A percentile compares a stretch with the other conserved stretches of the same genome.
phyloP scores from a whole-genome alignment of 2,797 vertebrate species.

The Trichosurus vulpecula region DNA sequence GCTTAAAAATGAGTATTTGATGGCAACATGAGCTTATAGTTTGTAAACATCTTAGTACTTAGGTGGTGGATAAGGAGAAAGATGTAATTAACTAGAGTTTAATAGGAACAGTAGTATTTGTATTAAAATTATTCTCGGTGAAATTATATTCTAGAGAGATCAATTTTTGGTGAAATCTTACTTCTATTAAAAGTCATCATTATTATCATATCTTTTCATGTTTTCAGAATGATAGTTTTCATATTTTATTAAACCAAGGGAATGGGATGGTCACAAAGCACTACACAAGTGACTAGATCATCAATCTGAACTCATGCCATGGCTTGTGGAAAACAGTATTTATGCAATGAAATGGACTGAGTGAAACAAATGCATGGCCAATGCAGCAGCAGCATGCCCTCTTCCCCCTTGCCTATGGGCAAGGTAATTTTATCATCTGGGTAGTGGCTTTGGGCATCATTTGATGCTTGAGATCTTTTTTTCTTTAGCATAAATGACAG shows the following conservation, averaged over 20 bases:
- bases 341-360: not conserved
- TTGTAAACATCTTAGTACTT: not conserved
- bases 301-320: not conserved
- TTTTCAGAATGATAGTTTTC: not conserved
- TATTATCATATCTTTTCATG: not conserved
- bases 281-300: not conserved
- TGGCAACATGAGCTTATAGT: slow-evolving; percentile 13
- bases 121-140: slow-evolving; percentile 21
- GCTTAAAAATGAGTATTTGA: not conserved
- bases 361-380: slow-evolving; percentile 18
- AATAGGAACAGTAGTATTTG: slow-evolving; percentile 15
- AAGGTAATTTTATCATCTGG: slow-evolving; percentile 5
- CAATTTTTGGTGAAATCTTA: slow-evolving; percentile 22
- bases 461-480: slow-evolving; percentile 6
- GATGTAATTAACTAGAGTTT: not conserved
- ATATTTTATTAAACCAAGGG: not conserved
- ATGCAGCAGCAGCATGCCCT: not conserved
- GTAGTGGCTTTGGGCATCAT: not conserved
- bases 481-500: not conserved
- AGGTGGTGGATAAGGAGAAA: slow-evolving; percentile 16
- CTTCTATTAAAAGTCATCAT: slow-evolving; percentile 31
- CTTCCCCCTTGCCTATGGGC: not conserved
- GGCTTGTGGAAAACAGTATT: not conserved
- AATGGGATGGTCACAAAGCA: not conserved
- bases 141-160: not conserved